Evolutionary conservation across 92 coral and sea anemone species (phyloP).

Genomic region (Actinernus sp.): DNA sequence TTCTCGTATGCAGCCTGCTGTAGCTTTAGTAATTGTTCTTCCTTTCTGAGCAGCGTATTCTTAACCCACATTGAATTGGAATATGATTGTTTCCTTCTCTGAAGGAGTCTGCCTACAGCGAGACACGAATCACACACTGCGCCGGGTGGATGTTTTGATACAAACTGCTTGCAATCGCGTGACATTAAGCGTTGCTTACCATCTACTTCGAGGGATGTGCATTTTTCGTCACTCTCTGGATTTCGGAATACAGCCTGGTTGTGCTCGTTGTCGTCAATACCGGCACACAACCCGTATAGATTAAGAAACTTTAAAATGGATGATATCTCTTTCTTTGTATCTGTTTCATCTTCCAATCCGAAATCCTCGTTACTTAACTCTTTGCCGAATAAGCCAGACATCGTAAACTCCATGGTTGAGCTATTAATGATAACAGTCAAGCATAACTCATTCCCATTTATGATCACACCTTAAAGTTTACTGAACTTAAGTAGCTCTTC

Average conservation of each 20-base stretch:
- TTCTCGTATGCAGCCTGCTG: background rate
- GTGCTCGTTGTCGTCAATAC: background rate
- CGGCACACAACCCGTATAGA: background rate
- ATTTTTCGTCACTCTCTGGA: background rate
- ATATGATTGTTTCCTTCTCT: background rate
- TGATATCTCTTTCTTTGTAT: too few species aligned
- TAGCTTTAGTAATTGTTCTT: conserved; percentile 1
- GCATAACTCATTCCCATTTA: too few species aligned
- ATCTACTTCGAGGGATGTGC: background rate
- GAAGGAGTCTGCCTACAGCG: background rate
- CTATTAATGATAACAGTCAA: too few species aligned
- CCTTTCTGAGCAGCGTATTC: background rate
- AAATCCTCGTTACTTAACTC: too few species aligned
- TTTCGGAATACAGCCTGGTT: background rate
- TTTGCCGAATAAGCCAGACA: too few species aligned
- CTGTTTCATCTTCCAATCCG: too few species aligned
- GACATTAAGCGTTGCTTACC: background rate
- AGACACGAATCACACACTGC: background rate
- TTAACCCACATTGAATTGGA: background rate
- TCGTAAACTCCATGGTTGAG: too few species aligned
- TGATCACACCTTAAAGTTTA: too few species aligned
- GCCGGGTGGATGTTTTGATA: background rate
- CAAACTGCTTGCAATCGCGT: background rate
- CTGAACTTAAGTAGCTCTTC: too few species aligned
- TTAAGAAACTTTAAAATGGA: background rate